Conservation (phyloP, 2,113 vertebrate species). For the Sardina pilchardus region DNA sequence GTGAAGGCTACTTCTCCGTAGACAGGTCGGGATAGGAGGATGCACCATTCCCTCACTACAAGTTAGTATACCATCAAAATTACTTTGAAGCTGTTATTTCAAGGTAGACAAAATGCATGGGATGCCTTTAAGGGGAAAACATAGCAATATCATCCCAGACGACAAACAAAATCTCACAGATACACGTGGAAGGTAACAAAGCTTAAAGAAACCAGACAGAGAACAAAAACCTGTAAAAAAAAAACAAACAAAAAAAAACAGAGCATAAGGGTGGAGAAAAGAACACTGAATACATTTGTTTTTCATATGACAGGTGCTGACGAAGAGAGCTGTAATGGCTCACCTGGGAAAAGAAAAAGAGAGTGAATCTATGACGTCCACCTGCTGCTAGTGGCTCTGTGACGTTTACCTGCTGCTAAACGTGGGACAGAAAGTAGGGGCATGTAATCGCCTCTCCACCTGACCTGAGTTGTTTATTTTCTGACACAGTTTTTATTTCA, state of each 20-base stretch:
- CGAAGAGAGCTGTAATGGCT: background rate
- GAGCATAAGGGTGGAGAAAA: background rate
- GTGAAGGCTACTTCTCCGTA: no score
- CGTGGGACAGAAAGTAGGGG: slow-evolving; percentile 33
- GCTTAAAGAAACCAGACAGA: background rate
- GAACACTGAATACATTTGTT: background rate
- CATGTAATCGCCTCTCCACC: background rate
- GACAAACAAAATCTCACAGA: background rate
- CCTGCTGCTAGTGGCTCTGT: slow-evolving; percentile 48
- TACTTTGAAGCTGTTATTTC: no score
- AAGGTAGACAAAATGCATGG: no score
- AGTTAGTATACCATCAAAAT: no score
- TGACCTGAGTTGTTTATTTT: background rate
- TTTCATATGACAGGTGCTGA: background rate
- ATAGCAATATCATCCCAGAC: background rate
- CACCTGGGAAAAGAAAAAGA: background rate
- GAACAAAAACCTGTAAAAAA: background rate
- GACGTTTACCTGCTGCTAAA: slow-evolving; percentile 48
- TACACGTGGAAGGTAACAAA: background rate
- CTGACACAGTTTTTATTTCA: slow-evolving; percentile 14
- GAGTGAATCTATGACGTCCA: slow-evolving; percentile 45
- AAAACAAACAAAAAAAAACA: background rate
- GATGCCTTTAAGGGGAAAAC: background rate
- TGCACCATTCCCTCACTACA: no score
- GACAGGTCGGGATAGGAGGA: no score